Evolutionary conservation across 2,797 vertebrate species (phyloP), one percentile per base, ranked within the genome.

Genomic region (Mormyrops attenuatus): DNA sequence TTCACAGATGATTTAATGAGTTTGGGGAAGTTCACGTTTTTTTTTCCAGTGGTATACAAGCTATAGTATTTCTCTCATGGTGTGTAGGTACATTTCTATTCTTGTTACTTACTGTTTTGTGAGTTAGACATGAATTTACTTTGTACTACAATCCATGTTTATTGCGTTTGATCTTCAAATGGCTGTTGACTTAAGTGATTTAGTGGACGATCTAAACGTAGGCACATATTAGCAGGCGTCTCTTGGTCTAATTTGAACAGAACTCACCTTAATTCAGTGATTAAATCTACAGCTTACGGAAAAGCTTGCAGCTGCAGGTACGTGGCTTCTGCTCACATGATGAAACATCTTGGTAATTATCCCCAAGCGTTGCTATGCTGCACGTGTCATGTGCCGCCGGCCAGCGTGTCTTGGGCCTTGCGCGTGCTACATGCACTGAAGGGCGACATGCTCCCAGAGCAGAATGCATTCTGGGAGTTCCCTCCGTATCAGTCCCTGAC

Each of bases 341-440:
- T 87, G 85, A 87, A 88, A 88, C n/a, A 44, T 44, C 57, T 44
- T 15, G 20, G 87, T 88, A 88, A 88, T 88, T 88, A 63, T 88
- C 55, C n/a, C 17, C 55, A n/a, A 66, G 87, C 34, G 17, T 57
- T 63, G 87, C 55, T 22, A 47, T 66, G 20, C 34, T 47, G 34
- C 57, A 57, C 38, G 9, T 52, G 84, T 47, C 20, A 8, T 17
- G 30, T 26, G 87, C 38, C 8, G 41, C 34, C 5, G 73, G 73
- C 73, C 73, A 80, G 34, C 1, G 26, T 15, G 63, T 80, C 73
- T n/a, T 3, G 34, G 73, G 34, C 73, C 73, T 44, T 20, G 6
- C 34, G 11, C 34, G 66, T 34, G 13, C 30, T 34, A 0, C 9
- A 4, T 5, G 66, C 30, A 15, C 66, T 69, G 66, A 69, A 5